Evolutionary conservation across 2,888 invertebrate species (phyloP).

Genomic region (Pollenia amentaria): DNA sequence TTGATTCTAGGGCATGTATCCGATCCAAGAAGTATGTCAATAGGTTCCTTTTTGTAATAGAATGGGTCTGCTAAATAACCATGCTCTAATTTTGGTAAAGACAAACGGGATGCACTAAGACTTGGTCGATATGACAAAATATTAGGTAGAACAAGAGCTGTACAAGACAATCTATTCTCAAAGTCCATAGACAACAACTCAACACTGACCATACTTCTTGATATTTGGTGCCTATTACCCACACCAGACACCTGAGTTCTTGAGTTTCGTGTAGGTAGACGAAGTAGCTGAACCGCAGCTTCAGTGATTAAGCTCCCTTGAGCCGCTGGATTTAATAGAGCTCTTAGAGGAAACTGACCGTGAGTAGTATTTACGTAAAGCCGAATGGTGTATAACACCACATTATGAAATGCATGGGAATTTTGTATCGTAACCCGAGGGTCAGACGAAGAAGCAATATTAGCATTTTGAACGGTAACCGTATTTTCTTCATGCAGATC

Average conservation of each 20-base stretch:
- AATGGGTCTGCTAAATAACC: conserved; percentile 10
- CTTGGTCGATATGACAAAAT: conserved; percentile 9
- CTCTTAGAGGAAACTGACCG: too few relatives aligned
- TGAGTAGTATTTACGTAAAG: too few relatives aligned
- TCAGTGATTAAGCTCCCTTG: conserved; percentile 16
- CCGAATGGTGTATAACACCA: too few relatives aligned
- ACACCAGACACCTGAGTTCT: conserved; percentile 25
- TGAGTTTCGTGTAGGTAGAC: conserved; percentile 19
- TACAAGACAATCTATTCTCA: background rate
- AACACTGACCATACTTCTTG: conserved; percentile 20
- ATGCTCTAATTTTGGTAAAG: background rate
- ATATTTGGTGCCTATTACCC: background rate
- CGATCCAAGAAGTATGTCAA: conserved; percentile 47
- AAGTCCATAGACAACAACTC: conserved; percentile 15
- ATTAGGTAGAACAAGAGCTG: background rate
- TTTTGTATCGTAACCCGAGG: too few relatives aligned
- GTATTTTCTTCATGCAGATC: background rate
- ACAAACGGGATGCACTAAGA: background rate
- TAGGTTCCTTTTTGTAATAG: conserved; percentile 17
- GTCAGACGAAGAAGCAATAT: too few relatives aligned
- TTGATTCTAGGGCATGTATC: conserved; percentile 32
- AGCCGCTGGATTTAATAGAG: conserved; percentile 16
- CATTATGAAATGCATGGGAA: too few relatives aligned
- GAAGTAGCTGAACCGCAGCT: too few relatives aligned
- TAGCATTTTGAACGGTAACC: too few relatives aligned